These are phyloP conservation scores for Drosophila persimilis DNA, from an alignment of 1,140 invertebrate genomes.

Conservation along the genomic window DNA sequence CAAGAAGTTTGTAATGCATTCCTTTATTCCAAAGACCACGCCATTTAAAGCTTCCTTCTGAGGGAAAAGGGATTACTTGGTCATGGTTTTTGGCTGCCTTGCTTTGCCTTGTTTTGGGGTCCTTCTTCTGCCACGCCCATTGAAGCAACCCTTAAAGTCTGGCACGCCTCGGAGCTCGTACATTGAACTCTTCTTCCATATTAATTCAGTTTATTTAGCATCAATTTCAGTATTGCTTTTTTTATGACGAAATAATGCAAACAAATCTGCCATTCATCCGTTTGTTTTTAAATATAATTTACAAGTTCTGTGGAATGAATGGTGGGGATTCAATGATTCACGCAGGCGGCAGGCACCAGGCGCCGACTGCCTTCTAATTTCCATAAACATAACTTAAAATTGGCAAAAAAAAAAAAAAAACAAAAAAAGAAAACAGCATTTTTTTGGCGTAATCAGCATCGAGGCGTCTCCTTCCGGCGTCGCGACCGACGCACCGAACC, in stretches of 20 bases:
- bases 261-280: slow-evolving; percentile 32
- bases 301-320: slow-evolving; percentile 15
- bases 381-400: slow-evolving; percentile 61
- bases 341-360: slow-evolving; percentile 19
- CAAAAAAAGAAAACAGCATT: slow-evolving; percentile 8
- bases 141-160: slow-evolving; percentile 80
- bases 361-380: slow-evolving; percentile 48
- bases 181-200: slow-evolving; percentile 52
- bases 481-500: slow-evolving; percentile 51
- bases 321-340: slow-evolving; percentile 21
- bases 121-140: slow-evolving; percentile 46
- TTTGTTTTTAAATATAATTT: slow-evolving; percentile 40
- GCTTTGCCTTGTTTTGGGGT: not conserved
- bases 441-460: slow-evolving; percentile 61
- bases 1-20: no score
- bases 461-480: slow-evolving; percentile 62
- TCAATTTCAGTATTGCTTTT: slow-evolving; percentile 29
- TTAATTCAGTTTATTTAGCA: slow-evolving; percentile 34
- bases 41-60: not conserved
- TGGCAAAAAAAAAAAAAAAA: slow-evolving; percentile 22
- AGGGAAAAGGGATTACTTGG: slow-evolving; percentile 8
- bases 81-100: slow-evolving; percentile 34
- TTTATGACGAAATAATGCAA: slow-evolving; percentile 29
- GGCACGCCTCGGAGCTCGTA: slow-evolving; percentile 63
- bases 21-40: no score